Evolutionary conservation across 2,113 vertebrate species (phyloP), one percentile per base, ranked within the genome.

Genomic region (Pseudolaguvia tuberculata): DNA sequence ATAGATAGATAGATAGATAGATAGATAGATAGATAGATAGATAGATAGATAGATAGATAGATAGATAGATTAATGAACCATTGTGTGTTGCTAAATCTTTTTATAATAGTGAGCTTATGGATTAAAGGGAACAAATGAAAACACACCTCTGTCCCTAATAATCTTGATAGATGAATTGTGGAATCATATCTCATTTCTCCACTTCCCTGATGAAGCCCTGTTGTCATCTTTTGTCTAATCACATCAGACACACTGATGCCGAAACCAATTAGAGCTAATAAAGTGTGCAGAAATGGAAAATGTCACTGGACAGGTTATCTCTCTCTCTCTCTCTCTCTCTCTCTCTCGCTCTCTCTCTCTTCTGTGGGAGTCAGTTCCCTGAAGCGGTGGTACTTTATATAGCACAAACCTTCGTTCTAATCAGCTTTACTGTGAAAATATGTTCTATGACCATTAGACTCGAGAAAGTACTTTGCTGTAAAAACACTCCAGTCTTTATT

Each of bases 221-320:
- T 72, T 72, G 47, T 50, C 70, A 70, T 51, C 69, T 69, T 39
- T 35, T 65, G 42, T 29, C 47, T 79, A 81, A 81, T 83, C 66
- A 77, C 77, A 79, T 77, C 39, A 76, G 79, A 74, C 79, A 79
- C 58, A 71, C 63, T 52, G 70, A 81, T 79, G 73, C 71, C 51
- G 50, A 67, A 75, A 72, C 76, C 65, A 83, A 78, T 81, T 75
- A 72, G 39, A 62, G 65, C 51, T 76, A 77, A 81, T 83, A 77
- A 77, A 70, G 31, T 53, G 56, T 66, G 61, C 61, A 51, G 70
- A 81, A 83, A 83, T 68, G 74, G 39, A 80, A 75, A 70, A 74
- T 70, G 72, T 31, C 65, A 76, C 58, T 27, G 39, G 47, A 48
- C 75, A 77, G 67, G 50, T 73, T 45, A 23, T 52, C 1, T 73